A percentile compares a stretch with the other conserved stretches of the same genome.
Conservation (phyloP, 1,140 invertebrate genomes). For the Glomeris maerens region DNA sequence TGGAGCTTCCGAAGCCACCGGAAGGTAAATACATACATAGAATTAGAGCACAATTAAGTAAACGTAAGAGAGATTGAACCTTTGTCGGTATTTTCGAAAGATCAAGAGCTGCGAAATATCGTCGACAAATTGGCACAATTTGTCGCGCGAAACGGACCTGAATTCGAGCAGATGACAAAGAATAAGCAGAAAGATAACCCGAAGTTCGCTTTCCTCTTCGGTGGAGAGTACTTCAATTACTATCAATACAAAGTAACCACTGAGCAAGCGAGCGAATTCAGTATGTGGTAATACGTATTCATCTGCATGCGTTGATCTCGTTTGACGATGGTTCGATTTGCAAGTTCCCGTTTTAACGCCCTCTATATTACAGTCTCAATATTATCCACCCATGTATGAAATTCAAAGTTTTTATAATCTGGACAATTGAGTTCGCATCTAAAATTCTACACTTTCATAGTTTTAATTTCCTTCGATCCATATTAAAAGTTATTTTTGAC, state of each 20-base stretch:
- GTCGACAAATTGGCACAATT: slow-evolving; percentile 97
- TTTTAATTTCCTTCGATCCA: no score
- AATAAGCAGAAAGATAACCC: slow-evolving; percentile 95
- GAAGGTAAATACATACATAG: slow-evolving; percentile 12
- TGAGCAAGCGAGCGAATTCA: slow-evolving; percentile 74
- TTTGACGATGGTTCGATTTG: no score
- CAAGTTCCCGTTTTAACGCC: no score
- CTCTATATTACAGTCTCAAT: no score
- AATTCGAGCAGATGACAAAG: slow-evolving; percentile 96
- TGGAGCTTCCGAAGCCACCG: slow-evolving; percentile 20
- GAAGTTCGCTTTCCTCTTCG: slow-evolving; percentile 92
- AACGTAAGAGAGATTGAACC: background rate
- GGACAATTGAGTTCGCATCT: no score
- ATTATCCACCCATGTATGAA: no score
- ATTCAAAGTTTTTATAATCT: no score
- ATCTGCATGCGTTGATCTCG: no score
- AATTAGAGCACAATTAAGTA: background rate
- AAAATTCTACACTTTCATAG: no score
- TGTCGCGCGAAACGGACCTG: slow-evolving; percentile 94
- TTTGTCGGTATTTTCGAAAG: slow-evolving; percentile 36
- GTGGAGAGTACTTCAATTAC: slow-evolving; percentile 87
- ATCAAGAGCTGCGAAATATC: slow-evolving; percentile 83
- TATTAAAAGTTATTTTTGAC: no score
- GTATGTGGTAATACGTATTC: no score
- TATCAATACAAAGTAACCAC: slow-evolving; percentile 90